A percentile compares a stretch with the other conserved stretches of the same genome.
Evolutionary conservation across 2,797 vertebrate genomes (phyloP).

Genomic region (Hozukius guyotensis): DNA sequence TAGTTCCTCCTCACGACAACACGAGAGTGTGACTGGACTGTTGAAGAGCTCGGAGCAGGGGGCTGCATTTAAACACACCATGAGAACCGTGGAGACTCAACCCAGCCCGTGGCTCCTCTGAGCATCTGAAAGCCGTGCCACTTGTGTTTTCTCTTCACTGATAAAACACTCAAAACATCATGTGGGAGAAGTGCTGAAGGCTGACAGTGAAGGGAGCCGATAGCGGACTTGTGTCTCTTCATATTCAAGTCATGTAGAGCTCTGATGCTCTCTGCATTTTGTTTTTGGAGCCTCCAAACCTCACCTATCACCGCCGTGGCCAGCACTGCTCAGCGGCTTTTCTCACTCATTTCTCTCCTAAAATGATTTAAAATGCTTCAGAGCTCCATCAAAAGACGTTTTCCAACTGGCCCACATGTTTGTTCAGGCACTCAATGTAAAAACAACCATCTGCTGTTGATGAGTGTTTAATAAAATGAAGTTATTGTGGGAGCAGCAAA

Average conservation of each 20-base stretch:
- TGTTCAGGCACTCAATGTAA: no score
- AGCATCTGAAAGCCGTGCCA: no score
- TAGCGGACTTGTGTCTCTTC: conserved; percentile 1
- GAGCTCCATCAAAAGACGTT: not conserved
- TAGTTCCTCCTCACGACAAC: not conserved
- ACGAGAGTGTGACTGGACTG: no score
- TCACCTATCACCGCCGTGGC: not conserved
- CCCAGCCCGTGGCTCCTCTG: no score
- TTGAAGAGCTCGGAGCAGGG: no score
- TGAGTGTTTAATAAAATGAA: not conserved
- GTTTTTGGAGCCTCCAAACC: conserved; percentile 6
- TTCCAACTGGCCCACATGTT: no score
- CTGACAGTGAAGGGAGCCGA: not conserved
- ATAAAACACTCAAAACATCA: no score
- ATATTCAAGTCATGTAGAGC: not conserved
- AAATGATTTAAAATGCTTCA: not conserved
- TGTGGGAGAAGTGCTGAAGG: no score
- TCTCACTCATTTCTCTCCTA: conserved; percentile 3
- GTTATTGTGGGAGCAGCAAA: conserved; percentile 36
- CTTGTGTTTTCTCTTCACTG: no score
- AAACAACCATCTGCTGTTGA: accelerated
- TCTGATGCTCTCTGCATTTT: not conserved
- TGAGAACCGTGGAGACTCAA: no score
- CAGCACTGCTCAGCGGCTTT: not conserved
- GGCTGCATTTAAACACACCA: no score